Base-by-base conservation (phyloP, 1,140 invertebrate species). In the Eulimnadia texana region DNA sequence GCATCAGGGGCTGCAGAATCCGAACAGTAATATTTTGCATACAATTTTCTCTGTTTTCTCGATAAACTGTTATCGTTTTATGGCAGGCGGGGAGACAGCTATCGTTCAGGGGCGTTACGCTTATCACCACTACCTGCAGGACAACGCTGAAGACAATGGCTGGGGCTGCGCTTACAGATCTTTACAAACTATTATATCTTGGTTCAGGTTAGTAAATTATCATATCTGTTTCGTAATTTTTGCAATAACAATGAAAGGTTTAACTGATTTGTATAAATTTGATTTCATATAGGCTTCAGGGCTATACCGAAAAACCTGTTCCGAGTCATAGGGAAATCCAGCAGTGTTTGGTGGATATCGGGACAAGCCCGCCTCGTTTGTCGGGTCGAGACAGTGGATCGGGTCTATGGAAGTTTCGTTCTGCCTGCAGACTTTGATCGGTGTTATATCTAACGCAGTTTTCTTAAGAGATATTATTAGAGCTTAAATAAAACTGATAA, bases 91-190 rank as follows among this genome's bases (percentile, higher is more conserved):
- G 19, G 75, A 77, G 65, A 66, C 80, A 20, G 77, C 78, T 60
- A 61, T 88, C 27, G 90, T 98, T 1, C 75, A 83, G 64, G 95
- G 96, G 2, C 79, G 81, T 58, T 99, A 98, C 72, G 77, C 81
- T 1, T 99, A 99, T 76, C 84, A 94, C 73, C 96, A 99, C 73
- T 99, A 99, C 69, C 88, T 93, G 83, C 95, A 98, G 77, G 85
- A 98, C 70, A 78, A 82, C 66, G 84, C 95, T 70, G 86, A 98
- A 73, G 97, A 99, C 70, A 85, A 88, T 73, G 94, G 93, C 25
- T 99, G 97, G 97, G 97, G 97, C 16, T 99, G 97, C 79, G 96
- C 97, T 1, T 99, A 99, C 70, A 79, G 97, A 63, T 98, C 95
- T 3, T 77, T 99, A 63, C 97, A 99, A 76, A 98, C 96, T 0